Evolutionary conservation across 64 coral and sea anemone genomes (phyloP).

Genomic region (Stichodactyla mertensii): DNA sequence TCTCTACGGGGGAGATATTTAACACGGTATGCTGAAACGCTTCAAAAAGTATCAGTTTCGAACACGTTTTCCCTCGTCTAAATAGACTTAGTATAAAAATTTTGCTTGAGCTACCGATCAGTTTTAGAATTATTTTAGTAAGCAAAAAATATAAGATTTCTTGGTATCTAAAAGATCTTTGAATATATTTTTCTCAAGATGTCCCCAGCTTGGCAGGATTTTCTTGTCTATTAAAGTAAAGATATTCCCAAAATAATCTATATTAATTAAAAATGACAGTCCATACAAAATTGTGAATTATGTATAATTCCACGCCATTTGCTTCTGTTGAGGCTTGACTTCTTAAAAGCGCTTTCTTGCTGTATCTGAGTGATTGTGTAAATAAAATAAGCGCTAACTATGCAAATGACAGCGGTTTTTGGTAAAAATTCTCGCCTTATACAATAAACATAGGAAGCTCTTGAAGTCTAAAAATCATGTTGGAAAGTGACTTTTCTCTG

Average conservation of each 20-base stretch:
- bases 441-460: too few relatives aligned
- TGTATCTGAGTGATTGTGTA: neutral
- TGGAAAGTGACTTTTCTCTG: too few relatives aligned
- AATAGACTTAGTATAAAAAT: neutral
- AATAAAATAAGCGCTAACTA: neutral
- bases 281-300: neutral
- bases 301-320: neutral
- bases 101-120: neutral
- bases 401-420: too few relatives aligned
- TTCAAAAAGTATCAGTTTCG: neutral
- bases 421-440: too few relatives aligned
- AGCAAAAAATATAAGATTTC: neutral
- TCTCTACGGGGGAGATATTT: neutral
- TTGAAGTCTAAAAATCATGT: too few relatives aligned
- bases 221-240: neutral
- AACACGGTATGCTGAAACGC: neutral
- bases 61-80: neutral
- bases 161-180: neutral
- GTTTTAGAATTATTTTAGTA: neutral
- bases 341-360: neutral
- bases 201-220: neutral
- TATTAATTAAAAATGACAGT: conserved; percentile 11
- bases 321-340: neutral
- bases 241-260: neutral
- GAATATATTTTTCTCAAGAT: neutral